Conservation (phyloP, 2,113 vertebrate genomes). For the Myotis lucifugus region DNA sequence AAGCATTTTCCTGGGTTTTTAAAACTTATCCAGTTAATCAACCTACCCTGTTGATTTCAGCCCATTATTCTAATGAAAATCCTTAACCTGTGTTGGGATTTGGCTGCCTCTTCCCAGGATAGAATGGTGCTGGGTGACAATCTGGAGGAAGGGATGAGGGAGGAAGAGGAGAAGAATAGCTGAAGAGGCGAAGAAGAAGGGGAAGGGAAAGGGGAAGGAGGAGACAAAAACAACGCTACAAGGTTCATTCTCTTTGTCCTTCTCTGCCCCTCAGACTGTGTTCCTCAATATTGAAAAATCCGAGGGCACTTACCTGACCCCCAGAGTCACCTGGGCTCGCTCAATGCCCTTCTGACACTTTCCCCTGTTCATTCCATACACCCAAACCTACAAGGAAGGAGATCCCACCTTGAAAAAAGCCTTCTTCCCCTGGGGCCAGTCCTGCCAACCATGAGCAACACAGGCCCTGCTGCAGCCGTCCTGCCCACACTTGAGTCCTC, state of each 20-base stretch:
- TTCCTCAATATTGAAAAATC: neutral
- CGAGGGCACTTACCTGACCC: neutral
- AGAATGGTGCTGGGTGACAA: neutral
- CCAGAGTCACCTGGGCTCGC: neutral
- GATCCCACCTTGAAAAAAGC: neutral
- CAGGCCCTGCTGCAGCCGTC: neutral
- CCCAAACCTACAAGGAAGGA: neutral
- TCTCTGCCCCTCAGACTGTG: neutral
- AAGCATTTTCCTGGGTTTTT: constrained; percentile 19
- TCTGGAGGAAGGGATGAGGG: neutral
- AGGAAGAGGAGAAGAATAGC: neutral
- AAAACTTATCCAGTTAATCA: neutral
- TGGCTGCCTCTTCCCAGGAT: neutral
- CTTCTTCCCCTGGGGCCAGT: neutral
- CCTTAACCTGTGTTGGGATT: neutral
- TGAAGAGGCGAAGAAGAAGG: too few species aligned
- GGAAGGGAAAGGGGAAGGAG: neutral
- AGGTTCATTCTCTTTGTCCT: neutral
- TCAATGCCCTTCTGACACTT: neutral
- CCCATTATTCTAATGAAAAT: neutral
- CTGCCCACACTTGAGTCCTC: neutral
- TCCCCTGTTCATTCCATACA: neutral
- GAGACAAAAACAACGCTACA: neutral
- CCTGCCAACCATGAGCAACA: neutral
- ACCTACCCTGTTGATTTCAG: neutral